phyloP scores from a whole-genome alignment of 2,888 invertebrate genomes.

The Osedax frankpressi region DNA sequence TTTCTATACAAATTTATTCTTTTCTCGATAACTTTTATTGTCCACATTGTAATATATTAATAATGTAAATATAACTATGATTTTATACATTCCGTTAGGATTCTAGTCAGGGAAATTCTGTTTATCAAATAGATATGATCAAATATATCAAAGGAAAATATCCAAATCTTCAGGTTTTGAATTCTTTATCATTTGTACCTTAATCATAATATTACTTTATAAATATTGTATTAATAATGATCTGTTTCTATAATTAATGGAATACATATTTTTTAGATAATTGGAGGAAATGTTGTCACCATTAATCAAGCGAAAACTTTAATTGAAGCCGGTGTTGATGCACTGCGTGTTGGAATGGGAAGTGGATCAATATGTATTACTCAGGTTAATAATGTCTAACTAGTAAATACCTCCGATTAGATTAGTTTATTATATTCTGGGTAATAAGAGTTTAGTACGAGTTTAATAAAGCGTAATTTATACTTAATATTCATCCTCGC shows the following conservation, averaged over 20 bases:
- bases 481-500: too few relatives aligned
- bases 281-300: conserved; percentile 61
- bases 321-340: conserved; percentile 94
- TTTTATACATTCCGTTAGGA: too few relatives aligned
- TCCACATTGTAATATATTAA: too few relatives aligned
- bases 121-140: conserved; percentile 88
- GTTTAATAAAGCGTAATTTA: too few relatives aligned
- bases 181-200: too few relatives aligned
- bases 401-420: neutral
- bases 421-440: too few relatives aligned
- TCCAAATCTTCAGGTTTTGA: conserved; percentile 65
- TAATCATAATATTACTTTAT: neutral
- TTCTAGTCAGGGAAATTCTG: conserved; percentile 56
- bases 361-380: conserved; percentile 98
- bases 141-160: conserved; percentile 74
- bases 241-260: neutral
- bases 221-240: conserved; percentile 64
- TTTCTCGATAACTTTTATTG: too few relatives aligned
- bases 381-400: conserved; percentile 56
- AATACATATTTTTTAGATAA: conserved; percentile 41
- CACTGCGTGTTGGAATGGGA: conserved; percentile 92
- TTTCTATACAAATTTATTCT: too few relatives aligned
- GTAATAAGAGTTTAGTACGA: too few relatives aligned
- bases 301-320: conserved; percentile 87
- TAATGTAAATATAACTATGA: too few relatives aligned